Conservation (phyloP, 2,113 vertebrate species). For the Gasterosteus nipponicus region DNA sequence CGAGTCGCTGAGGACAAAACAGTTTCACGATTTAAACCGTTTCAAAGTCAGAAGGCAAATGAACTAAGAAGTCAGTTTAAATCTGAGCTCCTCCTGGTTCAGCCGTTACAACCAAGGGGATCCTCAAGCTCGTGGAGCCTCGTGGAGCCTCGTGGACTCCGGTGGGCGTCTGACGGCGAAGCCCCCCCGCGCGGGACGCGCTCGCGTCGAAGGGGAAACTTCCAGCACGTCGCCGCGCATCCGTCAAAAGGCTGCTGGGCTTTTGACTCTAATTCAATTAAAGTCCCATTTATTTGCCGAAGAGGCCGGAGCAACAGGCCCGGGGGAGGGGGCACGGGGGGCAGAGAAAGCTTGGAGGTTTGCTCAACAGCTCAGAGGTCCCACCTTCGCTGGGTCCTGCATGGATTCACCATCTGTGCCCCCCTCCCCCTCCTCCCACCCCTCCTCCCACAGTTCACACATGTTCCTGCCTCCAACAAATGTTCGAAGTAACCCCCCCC, state of each 20-base stretch:
- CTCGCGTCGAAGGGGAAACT: background rate
- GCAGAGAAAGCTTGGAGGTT: conserved; percentile 54
- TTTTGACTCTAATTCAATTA: conserved; percentile 98
- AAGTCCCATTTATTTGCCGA: conserved; percentile 95
- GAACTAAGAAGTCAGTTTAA: no score
- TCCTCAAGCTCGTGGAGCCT: no score
- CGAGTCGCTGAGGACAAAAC: no score
- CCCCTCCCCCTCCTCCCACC: conserved; percentile 85
- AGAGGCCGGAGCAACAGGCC: conserved; percentile 72
- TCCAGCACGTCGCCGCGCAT: conserved; percentile 7
- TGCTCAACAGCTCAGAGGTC: conserved; percentile 85
- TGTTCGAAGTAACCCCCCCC: conserved; percentile 80
- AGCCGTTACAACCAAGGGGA: no score
- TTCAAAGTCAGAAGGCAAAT: no score
- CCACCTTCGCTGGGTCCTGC: conserved; percentile 93
- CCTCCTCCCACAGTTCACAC: conserved; percentile 83
- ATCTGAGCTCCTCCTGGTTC: no score
- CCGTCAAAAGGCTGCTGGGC: conserved; percentile 22
- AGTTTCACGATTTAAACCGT: background rate
- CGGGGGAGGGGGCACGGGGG: conserved; percentile 15
- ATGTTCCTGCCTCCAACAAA: conserved; percentile 95
- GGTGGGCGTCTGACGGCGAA: no score
- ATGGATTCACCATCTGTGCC: conserved; percentile 98
- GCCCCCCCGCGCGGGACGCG: no score
- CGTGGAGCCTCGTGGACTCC: no score